phyloP scores from a whole-genome alignment of 2,888 invertebrate genomes.

The Lysandra coridon region DNA sequence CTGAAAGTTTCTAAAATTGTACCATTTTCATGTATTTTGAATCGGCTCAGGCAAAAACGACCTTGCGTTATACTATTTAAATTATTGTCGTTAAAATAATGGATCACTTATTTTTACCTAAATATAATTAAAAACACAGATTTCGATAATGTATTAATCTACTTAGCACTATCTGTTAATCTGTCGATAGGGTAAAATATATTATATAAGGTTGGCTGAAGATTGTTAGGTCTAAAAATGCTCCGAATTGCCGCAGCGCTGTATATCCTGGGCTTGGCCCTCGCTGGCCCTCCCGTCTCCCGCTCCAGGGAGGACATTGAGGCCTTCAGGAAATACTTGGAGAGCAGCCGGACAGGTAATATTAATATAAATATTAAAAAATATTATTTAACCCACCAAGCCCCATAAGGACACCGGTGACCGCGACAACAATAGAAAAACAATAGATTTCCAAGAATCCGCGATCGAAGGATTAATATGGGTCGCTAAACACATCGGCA shows the following conservation, averaged over 20 bases:
- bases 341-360: constrained; percentile 45
- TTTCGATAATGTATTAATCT: not conserved
- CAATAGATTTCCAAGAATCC: no score
- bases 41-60: no score
- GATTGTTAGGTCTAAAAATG: constrained; percentile 46
- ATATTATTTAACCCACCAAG: no score
- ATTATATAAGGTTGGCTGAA: not conserved
- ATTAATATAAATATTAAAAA: not conserved
- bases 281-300: constrained; percentile 53
- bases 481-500: no score
- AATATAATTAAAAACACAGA: not conserved
- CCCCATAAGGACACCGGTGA: no score
- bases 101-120: no score
- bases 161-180: not conserved
- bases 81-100: no score
- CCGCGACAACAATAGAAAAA: no score
- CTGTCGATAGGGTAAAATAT: not conserved
- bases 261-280: constrained; percentile 48
- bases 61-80: no score
- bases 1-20: no score
- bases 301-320: constrained; percentile 59
- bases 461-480: no score
- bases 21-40: no score
- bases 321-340: constrained; percentile 59
- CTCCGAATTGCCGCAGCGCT: constrained; percentile 48